Conservation (phyloP, 1,140 invertebrate genomes). For the Meteorus sp. region DNA sequence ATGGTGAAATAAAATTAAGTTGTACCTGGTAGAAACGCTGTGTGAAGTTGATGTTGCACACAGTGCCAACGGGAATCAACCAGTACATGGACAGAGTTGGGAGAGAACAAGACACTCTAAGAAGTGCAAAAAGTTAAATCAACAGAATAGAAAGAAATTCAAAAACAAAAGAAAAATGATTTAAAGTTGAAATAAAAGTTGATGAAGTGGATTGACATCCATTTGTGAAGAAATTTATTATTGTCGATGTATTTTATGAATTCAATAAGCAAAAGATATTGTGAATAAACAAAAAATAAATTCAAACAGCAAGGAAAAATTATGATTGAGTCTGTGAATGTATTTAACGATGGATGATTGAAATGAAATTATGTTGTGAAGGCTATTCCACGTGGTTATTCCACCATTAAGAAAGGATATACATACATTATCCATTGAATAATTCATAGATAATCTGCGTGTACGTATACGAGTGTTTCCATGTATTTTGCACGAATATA, state of each 20-base stretch:
- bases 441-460: too few species aligned
- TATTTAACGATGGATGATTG: background rate
- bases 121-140: background rate
- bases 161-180: background rate
- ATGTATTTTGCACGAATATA: slow-evolving; percentile 18
- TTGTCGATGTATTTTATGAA: too few species aligned
- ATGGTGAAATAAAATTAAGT: slow-evolving; percentile 26
- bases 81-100: too few species aligned
- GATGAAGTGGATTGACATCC: background rate
- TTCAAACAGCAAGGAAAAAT: too few species aligned
- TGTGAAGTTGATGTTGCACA: slow-evolving; percentile 9
- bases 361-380: background rate
- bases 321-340: too few species aligned
- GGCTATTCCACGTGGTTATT: background rate
- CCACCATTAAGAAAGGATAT: slow-evolving; percentile 7
- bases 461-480: too few species aligned
- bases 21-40: slow-evolving; percentile 16
- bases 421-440: slow-evolving; percentile 21
- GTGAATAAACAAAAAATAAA: too few species aligned
- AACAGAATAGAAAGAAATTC: slow-evolving; percentile 16
- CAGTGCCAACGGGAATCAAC: slow-evolving; percentile 15
- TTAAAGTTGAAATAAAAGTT: background rate
- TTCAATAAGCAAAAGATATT: too few species aligned
- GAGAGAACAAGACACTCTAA: background rate
- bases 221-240: too few species aligned